Evolutionary conservation across 2,888 invertebrate species (phyloP), one percentile per base, ranked within the genome.

Genomic region (Coelopa pilipes): DNA sequence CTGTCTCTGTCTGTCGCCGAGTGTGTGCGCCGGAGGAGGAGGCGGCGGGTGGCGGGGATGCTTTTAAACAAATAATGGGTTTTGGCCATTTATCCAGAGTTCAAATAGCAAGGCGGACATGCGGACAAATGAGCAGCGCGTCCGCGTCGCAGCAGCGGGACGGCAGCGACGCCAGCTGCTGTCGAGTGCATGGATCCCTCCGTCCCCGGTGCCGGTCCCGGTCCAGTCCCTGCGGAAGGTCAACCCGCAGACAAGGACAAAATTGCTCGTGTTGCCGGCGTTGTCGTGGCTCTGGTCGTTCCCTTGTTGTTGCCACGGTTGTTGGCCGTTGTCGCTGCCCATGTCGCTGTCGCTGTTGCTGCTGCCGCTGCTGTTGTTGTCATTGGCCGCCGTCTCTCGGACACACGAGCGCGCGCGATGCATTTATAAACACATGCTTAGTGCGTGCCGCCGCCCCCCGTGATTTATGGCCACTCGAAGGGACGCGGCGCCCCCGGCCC

Each of bases 31-130:
- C 50, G 49, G 55, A 24, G 34, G 12, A 47, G 0, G 47, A 13
- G 12, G 17, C 1, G n/a, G 10, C 45, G n/a, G 68, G 12, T 10
- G 46, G 21, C 7, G 45, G 55, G 21, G 45, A 59, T 74, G 62
- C 76, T 76, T 77, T 77, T 76, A 75, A 74, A 78, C 71, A 74
- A 77, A 75, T 78, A 78, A 78, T 78, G 76, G 78, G 75, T 76
- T 78, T 74, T 74, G 75, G 77, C 76, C 78, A 78, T 78, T 78
- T 78, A 76, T 78, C 77, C 75, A 75, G 75, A 76, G 55, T 71
- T 71, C 71, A 65, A 53, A 55, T 55, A 55, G 65, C 34, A 55
- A 50, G 71, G 53, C 59, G 65, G 55, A 71, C 65, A 53, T 63
- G 71, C 55, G 24, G 65, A 21, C 65, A 71, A 71, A 71, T 71